A percentile compares a stretch with the other conserved stretches of the same genome.
These are phyloP conservation scores for Rynchops niger DNA, from an alignment of 2,113 vertebrate genomes.

Conservation along the genomic window DNA sequence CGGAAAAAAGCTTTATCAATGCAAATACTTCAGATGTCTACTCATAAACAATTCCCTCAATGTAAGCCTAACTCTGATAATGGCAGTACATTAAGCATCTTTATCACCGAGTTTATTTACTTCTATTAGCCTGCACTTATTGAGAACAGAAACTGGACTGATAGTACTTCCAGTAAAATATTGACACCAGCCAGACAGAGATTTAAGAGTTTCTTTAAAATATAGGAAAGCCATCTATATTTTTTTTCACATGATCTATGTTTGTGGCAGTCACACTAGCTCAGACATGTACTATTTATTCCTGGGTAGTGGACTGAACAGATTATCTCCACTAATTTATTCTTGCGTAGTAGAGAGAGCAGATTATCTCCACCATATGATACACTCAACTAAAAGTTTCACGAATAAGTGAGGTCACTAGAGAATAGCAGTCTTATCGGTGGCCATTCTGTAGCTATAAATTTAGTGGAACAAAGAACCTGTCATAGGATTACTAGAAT, in stretches of 20 bases:
- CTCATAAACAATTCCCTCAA: not conserved
- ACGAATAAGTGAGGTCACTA: not conserved
- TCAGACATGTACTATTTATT: not conserved
- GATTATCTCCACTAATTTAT: not conserved
- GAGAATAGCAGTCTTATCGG: not conserved
- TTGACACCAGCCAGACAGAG: not conserved
- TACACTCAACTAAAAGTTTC: not conserved
- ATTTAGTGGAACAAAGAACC: not conserved
- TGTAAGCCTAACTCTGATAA: not conserved
- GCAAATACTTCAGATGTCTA: not conserved
- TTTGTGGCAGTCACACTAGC: not conserved
- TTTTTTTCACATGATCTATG: constrained; percentile 7
- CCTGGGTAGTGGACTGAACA: not conserved
- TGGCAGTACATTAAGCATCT: not conserved
- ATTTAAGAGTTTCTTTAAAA: constrained; percentile 40
- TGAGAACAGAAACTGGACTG: not conserved
- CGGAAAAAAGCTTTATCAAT: not conserved
- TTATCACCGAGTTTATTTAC: constrained; percentile 12
- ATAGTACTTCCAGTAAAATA: constrained; percentile 9
- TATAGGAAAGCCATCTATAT: constrained; percentile 28
- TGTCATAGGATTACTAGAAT: not conserved
- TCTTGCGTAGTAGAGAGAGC: not conserved
- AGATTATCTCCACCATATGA: not conserved
- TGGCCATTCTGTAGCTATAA: not conserved
- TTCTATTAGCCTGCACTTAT: not conserved